These are phyloP conservation scores for Myiopsitta monachus DNA, from an alignment of 2,113 vertebrate genomes.

Conservation along the genomic window DNA sequence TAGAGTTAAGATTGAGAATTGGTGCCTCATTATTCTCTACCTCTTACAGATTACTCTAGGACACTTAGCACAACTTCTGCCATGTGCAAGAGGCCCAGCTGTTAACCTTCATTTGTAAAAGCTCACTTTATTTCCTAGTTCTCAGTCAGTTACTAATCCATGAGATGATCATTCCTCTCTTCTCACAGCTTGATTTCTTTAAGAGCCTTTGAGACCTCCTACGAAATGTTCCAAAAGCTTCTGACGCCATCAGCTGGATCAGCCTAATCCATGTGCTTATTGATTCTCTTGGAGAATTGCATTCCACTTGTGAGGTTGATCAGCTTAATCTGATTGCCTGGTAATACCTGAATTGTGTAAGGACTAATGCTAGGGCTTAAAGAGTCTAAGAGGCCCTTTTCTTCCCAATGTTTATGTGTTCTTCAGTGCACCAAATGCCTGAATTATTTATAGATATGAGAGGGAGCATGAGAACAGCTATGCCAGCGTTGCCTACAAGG, in stretches of 20 bases:
- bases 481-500: neutral
- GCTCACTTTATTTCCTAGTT: neutral
- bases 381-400: neutral
- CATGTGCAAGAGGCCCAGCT: neutral
- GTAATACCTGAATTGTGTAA: neutral
- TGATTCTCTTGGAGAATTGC: neutral
- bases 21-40: neutral
- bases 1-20: neutral
- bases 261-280: conserved; percentile 11
- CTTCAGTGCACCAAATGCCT: neutral
- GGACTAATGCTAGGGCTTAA: neutral
- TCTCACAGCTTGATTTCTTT: conserved; percentile 17
- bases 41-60: neutral
- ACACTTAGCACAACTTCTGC: neutral
- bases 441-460: neutral
- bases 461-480: neutral
- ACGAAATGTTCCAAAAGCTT: neutral
- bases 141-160: neutral
- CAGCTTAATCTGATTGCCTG: neutral
- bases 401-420: neutral
- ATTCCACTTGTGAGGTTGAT: neutral
- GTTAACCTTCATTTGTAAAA: neutral
- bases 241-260: neutral
- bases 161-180: neutral
- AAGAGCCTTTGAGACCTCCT: neutral